Conservation (phyloP, 1,140 invertebrate genomes). For the Coptotermes formosanus region DNA sequence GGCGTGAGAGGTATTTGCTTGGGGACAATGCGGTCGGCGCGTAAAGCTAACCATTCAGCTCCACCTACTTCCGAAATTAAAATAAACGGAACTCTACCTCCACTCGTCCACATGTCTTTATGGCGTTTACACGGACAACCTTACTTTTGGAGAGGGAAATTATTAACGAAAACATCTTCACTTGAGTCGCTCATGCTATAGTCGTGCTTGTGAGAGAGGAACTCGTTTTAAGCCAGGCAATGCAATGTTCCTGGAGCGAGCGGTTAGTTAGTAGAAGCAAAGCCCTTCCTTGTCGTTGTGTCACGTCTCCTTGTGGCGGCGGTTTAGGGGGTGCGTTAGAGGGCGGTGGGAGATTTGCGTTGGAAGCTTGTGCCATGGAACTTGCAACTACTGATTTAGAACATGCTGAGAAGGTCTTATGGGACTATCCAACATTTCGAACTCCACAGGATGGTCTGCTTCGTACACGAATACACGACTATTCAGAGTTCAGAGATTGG, state of each 20-base stretch:
- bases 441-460: background rate
- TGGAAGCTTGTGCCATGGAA: background rate
- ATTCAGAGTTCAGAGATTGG: background rate
- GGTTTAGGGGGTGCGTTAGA: constrained; percentile 7
- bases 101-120: too few species aligned
- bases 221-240: constrained; percentile 5
- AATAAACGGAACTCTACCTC: too few species aligned
- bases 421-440: background rate
- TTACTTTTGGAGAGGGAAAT: too few species aligned
- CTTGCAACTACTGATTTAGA: constrained; percentile 1
- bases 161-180: background rate
- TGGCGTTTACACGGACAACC: too few species aligned
- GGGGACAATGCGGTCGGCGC: too few species aligned
- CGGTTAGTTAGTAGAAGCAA: background rate
- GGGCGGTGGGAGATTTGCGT: background rate
- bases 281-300: background rate
- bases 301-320: background rate
- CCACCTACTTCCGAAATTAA: too few species aligned
- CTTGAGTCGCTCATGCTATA: background rate
- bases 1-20: too few species aligned
- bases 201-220: background rate
- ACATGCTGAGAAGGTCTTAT: background rate
- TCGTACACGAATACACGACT: background rate
- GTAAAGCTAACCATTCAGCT: too few species aligned
- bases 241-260: background rate